phyloP scores from a whole-genome alignment of 2,888 invertebrate species.

The Metellina segmentata region DNA sequence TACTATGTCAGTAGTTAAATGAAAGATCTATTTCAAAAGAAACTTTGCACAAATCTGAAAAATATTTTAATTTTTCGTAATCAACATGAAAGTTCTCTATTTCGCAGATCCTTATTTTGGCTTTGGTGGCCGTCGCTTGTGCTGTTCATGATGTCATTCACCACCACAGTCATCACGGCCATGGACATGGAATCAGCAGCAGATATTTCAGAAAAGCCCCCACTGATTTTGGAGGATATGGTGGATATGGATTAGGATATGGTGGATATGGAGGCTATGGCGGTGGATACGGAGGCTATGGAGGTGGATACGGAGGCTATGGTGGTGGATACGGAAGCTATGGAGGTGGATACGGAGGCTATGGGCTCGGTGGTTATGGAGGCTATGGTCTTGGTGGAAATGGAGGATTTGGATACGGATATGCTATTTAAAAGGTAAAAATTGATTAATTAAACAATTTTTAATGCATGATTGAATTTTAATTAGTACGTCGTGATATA shows the following conservation, averaged over 20 bases:
- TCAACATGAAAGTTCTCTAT: neutral
- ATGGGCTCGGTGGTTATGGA: constrained; percentile 26
- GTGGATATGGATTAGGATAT: too few species aligned
- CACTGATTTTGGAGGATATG: neutral
- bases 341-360: neutral
- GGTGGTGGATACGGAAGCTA: constrained; percentile 25
- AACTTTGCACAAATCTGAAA: too few species aligned
- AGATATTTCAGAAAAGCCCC: constrained; percentile 2
- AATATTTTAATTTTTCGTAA: too few species aligned
- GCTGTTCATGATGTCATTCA: neutral
- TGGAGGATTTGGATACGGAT: constrained; percentile 9
- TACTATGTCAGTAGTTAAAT: too few species aligned
- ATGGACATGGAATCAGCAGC: constrained; percentile 1
- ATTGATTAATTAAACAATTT: too few species aligned
- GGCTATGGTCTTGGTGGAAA: too few species aligned
- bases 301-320: too few species aligned
- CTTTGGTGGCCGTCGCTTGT: constrained; percentile 13
- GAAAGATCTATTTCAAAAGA: too few species aligned
- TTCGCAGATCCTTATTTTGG: constrained; percentile 22
- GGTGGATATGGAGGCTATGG: too few species aligned
- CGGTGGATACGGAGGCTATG: too few species aligned
- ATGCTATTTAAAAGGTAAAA: neutral
- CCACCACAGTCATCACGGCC: neutral
- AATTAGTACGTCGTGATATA: too few species aligned
- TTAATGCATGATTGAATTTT: too few species aligned